Evolutionary conservation across 2,113 vertebrate species (phyloP).

Genomic region (Panurus biarmicus): DNA sequence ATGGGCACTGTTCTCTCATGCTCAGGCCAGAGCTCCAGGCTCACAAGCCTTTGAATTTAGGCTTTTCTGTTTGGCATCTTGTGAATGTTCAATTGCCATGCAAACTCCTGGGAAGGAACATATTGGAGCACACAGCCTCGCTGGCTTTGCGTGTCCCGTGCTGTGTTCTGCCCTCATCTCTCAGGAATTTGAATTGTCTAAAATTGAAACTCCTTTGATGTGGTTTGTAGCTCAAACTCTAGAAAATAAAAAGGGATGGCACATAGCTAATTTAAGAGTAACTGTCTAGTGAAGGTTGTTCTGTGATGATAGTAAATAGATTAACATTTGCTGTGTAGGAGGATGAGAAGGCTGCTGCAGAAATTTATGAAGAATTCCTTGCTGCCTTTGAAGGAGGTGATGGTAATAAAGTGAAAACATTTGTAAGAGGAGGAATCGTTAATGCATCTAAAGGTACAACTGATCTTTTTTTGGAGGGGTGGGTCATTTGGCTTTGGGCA

Average conservation of each 20-base stretch:
- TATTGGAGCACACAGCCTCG: neutral
- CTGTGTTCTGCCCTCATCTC: neutral
- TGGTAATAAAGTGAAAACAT: slow-evolving; percentile 93
- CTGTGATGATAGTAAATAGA: slow-evolving; percentile 28
- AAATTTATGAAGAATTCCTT: slow-evolving; percentile 99
- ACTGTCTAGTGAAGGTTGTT: neutral
- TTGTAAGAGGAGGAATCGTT: slow-evolving; percentile 94
- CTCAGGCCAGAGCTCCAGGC: neutral
- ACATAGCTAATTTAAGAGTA: slow-evolving; percentile 10
- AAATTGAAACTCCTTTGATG: neutral
- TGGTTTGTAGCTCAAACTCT: neutral
- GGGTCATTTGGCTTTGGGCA: neutral
- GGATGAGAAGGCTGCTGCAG: slow-evolving; percentile 96
- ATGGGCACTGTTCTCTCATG: neutral
- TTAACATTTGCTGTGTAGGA: slow-evolving; percentile 75
- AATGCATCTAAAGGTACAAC: slow-evolving; percentile 91
- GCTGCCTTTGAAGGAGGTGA: slow-evolving; percentile 97
- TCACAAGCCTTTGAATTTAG: neutral
- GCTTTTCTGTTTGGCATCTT: neutral
- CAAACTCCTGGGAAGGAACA: neutral
- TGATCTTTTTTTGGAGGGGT: neutral
- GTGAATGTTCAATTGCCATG: neutral
- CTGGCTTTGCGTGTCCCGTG: neutral
- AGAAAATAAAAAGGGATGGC: neutral
- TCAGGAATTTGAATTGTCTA: neutral